phyloP scores from a whole-genome alignment of 1,140 invertebrate genomes.

The Drosophila navojoa region DNA sequence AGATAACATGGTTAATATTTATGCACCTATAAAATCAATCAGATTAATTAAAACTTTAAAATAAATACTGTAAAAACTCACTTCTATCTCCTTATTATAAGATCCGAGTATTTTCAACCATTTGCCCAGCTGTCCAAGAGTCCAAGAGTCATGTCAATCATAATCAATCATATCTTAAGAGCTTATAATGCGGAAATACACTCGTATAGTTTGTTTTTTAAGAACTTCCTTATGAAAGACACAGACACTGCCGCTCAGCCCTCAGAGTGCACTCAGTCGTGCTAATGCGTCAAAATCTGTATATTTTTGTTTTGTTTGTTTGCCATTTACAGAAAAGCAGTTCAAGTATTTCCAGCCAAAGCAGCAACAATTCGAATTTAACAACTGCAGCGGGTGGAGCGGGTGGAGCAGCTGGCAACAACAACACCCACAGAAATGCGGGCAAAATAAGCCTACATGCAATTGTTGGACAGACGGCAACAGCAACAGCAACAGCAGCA shows the following conservation, averaged over 20 bases:
- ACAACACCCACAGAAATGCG: constrained; percentile 77
- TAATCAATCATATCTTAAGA: constrained; percentile 10
- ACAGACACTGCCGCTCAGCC: constrained; percentile 47
- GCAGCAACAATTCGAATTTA: constrained; percentile 74
- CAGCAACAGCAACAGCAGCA: constrained; percentile 55
- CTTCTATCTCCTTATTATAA: no score
- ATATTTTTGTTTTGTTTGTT: constrained; percentile 57
- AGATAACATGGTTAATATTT: no score
- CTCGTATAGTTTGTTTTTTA: not conserved
- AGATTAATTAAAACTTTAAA: no score
- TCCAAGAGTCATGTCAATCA: constrained; percentile 3
- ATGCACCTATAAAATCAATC: not conserved
- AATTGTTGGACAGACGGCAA: constrained; percentile 76
- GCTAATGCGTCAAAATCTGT: constrained; percentile 48
- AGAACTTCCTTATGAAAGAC: constrained; percentile 59
- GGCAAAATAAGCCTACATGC: constrained; percentile 83
- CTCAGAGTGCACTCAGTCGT: constrained; percentile 29
- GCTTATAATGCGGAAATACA: constrained; percentile 31
- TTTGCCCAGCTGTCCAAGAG: not conserved
- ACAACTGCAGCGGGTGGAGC: constrained; percentile 62
- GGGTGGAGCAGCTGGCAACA: constrained; percentile 55
- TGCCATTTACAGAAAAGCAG: constrained; percentile 83
- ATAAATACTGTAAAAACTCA: not conserved
- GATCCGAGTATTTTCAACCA: not conserved
- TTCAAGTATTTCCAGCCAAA: constrained; percentile 80